Conservation (phyloP, 2,888 invertebrate species). For the Dynastes maya region DNA sequence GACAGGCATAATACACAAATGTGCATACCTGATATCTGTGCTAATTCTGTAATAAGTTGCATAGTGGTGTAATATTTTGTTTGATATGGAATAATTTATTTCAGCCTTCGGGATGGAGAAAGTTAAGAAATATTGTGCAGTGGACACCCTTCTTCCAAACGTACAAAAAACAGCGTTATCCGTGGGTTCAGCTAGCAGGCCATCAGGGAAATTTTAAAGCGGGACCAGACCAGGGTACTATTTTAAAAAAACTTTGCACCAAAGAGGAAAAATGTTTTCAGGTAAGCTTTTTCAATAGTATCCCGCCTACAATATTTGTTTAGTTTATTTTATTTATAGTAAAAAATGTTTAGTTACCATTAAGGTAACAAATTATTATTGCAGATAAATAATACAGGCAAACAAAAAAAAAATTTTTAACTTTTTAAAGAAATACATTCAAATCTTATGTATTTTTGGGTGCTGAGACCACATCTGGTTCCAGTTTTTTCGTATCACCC, state of each 20-base stretch:
- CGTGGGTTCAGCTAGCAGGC: slow-evolving; percentile 97
- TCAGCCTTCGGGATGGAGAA: slow-evolving; percentile 95
- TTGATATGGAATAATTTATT: slow-evolving; percentile 59
- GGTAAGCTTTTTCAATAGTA: slow-evolving; percentile 59
- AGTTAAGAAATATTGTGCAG: slow-evolving; percentile 93
- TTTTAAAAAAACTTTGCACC: slow-evolving; percentile 92
- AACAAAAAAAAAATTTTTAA: too few relatives aligned
- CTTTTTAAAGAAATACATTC: too few relatives aligned
- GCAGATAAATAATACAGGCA: too few relatives aligned
- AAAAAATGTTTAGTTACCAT: too few relatives aligned
- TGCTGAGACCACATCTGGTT: too few relatives aligned
- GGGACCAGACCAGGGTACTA: slow-evolving; percentile 94
- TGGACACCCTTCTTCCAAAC: slow-evolving; percentile 98
- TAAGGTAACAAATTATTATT: too few relatives aligned
- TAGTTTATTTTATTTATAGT: neutral
- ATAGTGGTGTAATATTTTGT: neutral
- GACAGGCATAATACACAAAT: slow-evolving; percentile 5
- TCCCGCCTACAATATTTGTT: neutral
- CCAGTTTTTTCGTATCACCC: too few relatives aligned
- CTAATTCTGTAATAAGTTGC: slow-evolving; percentile 14
- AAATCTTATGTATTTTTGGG: too few relatives aligned
- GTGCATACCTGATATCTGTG: slow-evolving; percentile 34
- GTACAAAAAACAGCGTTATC: slow-evolving; percentile 95
- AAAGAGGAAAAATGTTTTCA: slow-evolving; percentile 93
- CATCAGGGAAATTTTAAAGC: slow-evolving; percentile 97